Conservation (phyloP, 2,888 invertebrate species). For the Resseliella maxima region DNA sequence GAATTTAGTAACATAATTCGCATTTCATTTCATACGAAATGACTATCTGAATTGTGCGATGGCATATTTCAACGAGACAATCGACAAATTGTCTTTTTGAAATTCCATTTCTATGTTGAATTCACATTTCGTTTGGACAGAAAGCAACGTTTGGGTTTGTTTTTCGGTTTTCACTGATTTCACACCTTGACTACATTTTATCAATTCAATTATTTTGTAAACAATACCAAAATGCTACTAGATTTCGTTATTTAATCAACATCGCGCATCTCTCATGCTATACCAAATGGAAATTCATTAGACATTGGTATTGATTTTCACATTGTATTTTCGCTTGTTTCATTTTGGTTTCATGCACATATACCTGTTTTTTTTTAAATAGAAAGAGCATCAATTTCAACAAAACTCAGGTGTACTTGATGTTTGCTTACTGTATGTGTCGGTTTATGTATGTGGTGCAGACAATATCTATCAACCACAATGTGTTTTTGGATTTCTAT, state of each 20-base stretch:
- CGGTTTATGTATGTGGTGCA: neutral
- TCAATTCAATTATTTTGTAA: conserved; percentile 30
- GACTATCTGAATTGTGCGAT: neutral
- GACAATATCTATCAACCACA: neutral
- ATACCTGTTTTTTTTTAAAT: neutral
- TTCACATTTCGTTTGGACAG: neutral
- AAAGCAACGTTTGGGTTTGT: no score
- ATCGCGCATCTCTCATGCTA: neutral
- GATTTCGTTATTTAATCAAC: conserved; percentile 6
- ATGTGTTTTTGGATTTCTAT: neutral
- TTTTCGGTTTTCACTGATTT: neutral
- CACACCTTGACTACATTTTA: neutral
- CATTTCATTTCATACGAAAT: neutral
- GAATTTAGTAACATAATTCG: neutral
- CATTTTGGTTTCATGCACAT: neutral
- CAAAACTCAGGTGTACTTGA: neutral
- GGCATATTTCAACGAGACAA: neutral
- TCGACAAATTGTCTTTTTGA: neutral
- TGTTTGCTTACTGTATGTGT: no score
- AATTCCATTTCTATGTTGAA: neutral
- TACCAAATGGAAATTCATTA: conserved; percentile 25
- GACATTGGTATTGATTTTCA: conserved; percentile 15
- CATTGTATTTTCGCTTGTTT: neutral
- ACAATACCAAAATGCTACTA: conserved; percentile 5
- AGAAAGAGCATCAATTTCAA: neutral